Conservation (phyloP, 2,888 invertebrate species). For the Cephus sareptanus region DNA sequence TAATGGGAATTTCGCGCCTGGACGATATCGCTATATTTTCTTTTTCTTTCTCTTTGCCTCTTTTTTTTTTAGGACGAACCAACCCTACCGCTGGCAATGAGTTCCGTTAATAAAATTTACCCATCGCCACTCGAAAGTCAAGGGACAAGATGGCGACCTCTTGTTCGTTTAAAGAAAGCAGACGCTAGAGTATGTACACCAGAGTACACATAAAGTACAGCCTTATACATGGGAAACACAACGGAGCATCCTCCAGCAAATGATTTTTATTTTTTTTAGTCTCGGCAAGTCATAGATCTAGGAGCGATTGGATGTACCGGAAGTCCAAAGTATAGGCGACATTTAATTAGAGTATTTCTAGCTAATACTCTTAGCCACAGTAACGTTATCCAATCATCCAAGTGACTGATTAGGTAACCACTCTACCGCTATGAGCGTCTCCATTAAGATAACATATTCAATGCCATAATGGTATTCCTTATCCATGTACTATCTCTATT, state of each 20-base stretch:
- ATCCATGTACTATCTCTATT: constrained; percentile 8
- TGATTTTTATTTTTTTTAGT: too few relatives aligned
- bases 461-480: constrained; percentile 38
- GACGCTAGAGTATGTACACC: too few relatives aligned
- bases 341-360: neutral
- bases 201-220: neutral
- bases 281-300: too few relatives aligned
- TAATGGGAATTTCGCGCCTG: neutral
- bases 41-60: constrained; percentile 2
- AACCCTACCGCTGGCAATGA: too few relatives aligned
- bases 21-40: constrained; percentile 7
- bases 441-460: constrained; percentile 43
- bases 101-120: neutral
- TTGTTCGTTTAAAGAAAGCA: neutral
- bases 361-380: neutral
- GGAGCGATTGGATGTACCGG: too few relatives aligned
- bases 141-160: neutral
- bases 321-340: neutral
- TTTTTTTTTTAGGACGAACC: neutral
- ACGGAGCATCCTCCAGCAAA: neutral
- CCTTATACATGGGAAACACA: too few relatives aligned
- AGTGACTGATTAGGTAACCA: constrained; percentile 4
- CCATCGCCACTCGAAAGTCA: neutral
- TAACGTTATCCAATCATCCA: neutral
- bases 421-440: constrained; percentile 33